These are phyloP conservation scores for Erinaceus europaeus DNA, from an alignment of 2,113 vertebrate genomes.

Conservation along the genomic window DNA sequence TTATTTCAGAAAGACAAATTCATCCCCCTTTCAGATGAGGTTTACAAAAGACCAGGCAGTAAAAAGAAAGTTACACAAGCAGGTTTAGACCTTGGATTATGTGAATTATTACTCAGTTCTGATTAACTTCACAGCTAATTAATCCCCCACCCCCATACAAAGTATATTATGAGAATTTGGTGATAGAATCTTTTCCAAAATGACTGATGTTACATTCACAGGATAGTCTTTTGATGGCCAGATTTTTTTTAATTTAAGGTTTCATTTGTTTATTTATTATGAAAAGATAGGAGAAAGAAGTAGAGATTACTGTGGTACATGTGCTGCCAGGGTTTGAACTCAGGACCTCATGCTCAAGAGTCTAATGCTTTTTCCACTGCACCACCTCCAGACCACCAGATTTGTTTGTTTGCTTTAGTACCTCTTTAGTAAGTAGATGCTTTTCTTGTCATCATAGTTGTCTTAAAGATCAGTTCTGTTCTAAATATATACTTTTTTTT, in stretches of 20 bases:
- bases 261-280: too few species aligned
- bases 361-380: too few species aligned
- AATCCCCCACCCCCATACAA: not conserved
- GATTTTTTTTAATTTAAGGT: too few species aligned
- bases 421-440: not conserved
- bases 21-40: constrained; percentile 5
- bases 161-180: not conserved
- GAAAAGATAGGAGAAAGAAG: too few species aligned
- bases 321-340: too few species aligned
- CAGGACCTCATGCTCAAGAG: too few species aligned
- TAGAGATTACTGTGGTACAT: too few species aligned
- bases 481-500: too few species aligned
- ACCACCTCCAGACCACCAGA: too few species aligned
- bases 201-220: not conserved
- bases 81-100: not conserved
- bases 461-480: too few species aligned
- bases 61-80: not conserved
- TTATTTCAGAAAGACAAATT: not conserved
- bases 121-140: not conserved
- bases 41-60: not conserved
- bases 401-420: too few species aligned
- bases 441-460: not conserved
- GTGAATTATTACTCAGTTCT: not conserved
- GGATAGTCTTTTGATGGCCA: not conserved
- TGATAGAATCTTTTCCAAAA: constrained; percentile 17